phyloP scores from a whole-genome alignment of 2,797 vertebrate genomes.

The Artibeus lituratus region DNA sequence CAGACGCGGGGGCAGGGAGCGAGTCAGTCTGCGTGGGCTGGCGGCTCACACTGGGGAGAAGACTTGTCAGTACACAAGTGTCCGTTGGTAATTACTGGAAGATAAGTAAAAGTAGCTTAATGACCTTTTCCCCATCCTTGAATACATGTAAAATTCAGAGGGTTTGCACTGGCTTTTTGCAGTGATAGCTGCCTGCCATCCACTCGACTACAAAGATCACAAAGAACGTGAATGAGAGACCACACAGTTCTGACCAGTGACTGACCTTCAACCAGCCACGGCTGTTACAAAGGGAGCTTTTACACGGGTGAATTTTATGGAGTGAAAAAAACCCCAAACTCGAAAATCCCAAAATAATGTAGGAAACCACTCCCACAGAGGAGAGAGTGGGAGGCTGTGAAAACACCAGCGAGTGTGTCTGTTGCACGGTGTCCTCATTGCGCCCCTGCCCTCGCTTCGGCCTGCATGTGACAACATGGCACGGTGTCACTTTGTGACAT shows the following conservation, averaged over 20 bases:
- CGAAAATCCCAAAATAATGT: background rate
- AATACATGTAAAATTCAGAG: background rate
- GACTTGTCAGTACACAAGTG: fast-evolving
- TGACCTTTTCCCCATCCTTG: background rate
- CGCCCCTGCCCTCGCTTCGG: fast-evolving
- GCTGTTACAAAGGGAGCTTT: too few species aligned
- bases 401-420: fast-evolving
- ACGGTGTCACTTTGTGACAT: too few species aligned
- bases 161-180: background rate
- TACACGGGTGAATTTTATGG: background rate
- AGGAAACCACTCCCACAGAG: fast-evolving
- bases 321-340: background rate
- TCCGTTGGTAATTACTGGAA: background rate
- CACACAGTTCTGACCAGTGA: background rate
- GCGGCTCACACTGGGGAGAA: fast-evolving
- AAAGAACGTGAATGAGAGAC: fast-evolving
- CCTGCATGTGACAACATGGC: fast-evolving
- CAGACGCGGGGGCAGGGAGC: background rate
- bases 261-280: background rate
- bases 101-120: background rate
- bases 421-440: fast-evolving
- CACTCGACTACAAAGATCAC: background rate
- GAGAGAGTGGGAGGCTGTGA: background rate
- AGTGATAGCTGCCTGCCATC: background rate
- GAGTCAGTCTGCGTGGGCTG: fast-evolving